These are phyloP conservation scores for Chloroceryle amazona DNA, from an alignment of 2,797 vertebrate species.

Conservation along the genomic window DNA sequence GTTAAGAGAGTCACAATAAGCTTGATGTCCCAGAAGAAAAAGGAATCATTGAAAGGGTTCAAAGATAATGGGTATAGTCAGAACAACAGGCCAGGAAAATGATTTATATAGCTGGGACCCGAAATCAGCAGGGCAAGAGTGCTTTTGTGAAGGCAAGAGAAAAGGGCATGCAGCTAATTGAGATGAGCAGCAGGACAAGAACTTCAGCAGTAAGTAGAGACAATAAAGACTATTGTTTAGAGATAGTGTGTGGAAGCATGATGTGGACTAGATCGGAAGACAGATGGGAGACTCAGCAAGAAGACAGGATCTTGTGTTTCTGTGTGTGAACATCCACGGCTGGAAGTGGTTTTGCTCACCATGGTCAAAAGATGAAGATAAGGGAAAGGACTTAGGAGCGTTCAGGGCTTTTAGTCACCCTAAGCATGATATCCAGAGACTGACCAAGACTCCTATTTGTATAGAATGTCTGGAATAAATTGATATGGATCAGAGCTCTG, in stretches of 20 bases:
- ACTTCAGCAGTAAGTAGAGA: slow-evolving; percentile 35
- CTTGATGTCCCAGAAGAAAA: slow-evolving; percentile 66
- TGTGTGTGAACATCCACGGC: background rate
- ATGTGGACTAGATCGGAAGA: background rate
- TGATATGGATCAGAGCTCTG: background rate
- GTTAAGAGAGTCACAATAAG: slow-evolving; percentile 67
- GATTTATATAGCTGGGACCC: slow-evolving; percentile 50
- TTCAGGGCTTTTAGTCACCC: background rate
- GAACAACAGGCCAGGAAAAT: slow-evolving; percentile 57
- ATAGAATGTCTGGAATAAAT: background rate
- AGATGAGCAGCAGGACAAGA: slow-evolving; percentile 6
- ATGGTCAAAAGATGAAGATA: background rate
- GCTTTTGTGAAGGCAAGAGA: slow-evolving; percentile 42
- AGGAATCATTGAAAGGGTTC: slow-evolving; percentile 59
- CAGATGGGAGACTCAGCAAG: background rate
- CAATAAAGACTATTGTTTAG: slow-evolving; percentile 48
- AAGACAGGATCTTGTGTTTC: background rate
- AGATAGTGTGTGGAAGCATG: background rate
- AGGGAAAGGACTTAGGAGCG: background rate
- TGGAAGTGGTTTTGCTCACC: background rate
- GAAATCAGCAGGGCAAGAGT: slow-evolving; percentile 41
- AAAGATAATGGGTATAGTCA: slow-evolving; percentile 57
- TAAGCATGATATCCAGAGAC: background rate
- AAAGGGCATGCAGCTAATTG: background rate
- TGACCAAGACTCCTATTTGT: background rate